Conservation (phyloP, 2,113 vertebrate species). For the Cephalopterus ornatus region DNA sequence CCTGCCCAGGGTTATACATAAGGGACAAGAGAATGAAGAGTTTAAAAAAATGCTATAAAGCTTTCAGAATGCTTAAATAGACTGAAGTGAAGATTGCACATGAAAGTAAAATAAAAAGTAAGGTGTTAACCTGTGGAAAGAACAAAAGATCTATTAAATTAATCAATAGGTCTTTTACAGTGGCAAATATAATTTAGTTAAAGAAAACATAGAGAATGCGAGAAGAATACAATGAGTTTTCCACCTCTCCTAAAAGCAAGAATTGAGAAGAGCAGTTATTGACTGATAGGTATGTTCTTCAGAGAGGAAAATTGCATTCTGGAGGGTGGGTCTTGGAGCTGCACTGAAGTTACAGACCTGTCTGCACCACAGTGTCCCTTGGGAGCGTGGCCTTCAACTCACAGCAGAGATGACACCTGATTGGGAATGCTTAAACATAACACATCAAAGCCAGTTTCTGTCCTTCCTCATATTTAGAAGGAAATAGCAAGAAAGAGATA, state of each 20-base stretch:
- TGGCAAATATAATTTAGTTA: slow-evolving; percentile 44
- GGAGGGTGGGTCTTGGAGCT: accelerated
- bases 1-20: not conserved
- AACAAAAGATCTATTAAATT: slow-evolving; percentile 37
- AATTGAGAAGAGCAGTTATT: not conserved
- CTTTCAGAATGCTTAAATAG: not conserved
- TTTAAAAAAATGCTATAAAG: not conserved
- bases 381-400: accelerated
- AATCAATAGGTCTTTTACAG: slow-evolving; percentile 46
- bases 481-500: not conserved
- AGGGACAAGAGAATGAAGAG: not conserved
- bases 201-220: not conserved
- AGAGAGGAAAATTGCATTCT: not conserved
- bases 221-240: slow-evolving; percentile 34
- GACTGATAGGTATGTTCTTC: not conserved
- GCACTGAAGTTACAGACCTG: not conserved
- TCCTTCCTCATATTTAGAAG: not conserved
- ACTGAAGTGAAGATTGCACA: not conserved
- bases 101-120: not conserved
- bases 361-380: not conserved
- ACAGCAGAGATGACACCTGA: not conserved
- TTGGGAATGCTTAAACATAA: not conserved
- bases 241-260: not conserved
- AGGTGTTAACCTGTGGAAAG: not conserved
- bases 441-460: not conserved